Conservation (phyloP, 2,797 vertebrate species). For the Karalla daura region DNA sequence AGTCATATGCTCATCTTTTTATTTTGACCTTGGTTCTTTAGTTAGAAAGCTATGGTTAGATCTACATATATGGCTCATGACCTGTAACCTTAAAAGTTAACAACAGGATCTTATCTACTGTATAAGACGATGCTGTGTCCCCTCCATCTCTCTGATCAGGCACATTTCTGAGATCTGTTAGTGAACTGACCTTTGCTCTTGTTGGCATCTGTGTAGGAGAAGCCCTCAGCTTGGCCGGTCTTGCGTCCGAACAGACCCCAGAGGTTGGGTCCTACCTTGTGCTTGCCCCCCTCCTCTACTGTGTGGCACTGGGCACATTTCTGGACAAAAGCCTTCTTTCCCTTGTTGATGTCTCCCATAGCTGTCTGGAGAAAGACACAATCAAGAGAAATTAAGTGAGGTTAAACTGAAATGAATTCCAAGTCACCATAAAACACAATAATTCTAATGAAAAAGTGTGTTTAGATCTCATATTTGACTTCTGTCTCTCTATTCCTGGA, state of each 20-base stretch:
- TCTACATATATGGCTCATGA: too few relatives aligned
- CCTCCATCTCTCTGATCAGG: too few relatives aligned
- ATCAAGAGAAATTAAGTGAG: too few relatives aligned
- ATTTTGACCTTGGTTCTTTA: too few relatives aligned
- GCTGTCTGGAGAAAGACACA: slow-evolving; percentile 50
- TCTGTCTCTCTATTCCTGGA: slow-evolving; percentile 32
- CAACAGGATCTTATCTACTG: too few relatives aligned
- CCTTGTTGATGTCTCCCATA: slow-evolving; percentile 85
- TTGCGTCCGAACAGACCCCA: slow-evolving; percentile 84
- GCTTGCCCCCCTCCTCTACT: slow-evolving; percentile 85
- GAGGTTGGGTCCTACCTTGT: slow-evolving; percentile 87
- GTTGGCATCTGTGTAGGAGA: slow-evolving; percentile 87
- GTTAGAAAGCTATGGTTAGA: too few relatives aligned
- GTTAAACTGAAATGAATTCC: too few relatives aligned
- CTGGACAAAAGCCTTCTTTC: slow-evolving; percentile 87
- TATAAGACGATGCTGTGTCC: neutral
- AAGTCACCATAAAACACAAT: too few relatives aligned
- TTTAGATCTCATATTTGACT: neutral
- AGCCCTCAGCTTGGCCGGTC: slow-evolving; percentile 84
- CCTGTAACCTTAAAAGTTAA: too few relatives aligned
- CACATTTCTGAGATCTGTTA: too few relatives aligned
- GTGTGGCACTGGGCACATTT: slow-evolving; percentile 88
- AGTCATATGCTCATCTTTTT: too few relatives aligned
- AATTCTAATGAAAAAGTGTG: too few relatives aligned
- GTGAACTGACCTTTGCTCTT: slow-evolving; percentile 86